phyloP scores from a whole-genome alignment of 1,140 invertebrate species.

The Penaeus chinensis region DNA sequence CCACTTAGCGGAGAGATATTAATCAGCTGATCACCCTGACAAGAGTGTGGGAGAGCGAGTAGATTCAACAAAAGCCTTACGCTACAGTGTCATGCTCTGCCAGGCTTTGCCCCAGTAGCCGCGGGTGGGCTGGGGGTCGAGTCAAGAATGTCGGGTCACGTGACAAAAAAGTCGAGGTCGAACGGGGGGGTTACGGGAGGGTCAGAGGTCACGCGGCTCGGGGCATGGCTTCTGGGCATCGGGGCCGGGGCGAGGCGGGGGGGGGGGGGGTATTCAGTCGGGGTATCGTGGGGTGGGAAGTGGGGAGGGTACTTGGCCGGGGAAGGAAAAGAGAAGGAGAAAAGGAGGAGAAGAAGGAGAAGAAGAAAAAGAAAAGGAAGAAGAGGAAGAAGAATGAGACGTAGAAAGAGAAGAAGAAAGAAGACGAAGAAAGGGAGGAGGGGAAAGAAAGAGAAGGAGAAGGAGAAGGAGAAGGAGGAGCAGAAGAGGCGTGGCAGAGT shows the following conservation, averaged over 20 bases:
- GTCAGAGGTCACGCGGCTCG: conserved; percentile 38
- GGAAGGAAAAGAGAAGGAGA: too few relatives aligned
- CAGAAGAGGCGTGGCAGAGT: too few relatives aligned
- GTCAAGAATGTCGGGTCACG: conserved; percentile 46
- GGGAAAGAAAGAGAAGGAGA: too few relatives aligned
- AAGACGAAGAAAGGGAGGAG: too few relatives aligned
- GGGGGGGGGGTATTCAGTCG: not conserved
- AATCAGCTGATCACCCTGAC: too few relatives aligned
- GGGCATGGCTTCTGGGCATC: conserved; percentile 47
- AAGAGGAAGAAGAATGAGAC: too few relatives aligned
- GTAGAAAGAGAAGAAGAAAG: too few relatives aligned
- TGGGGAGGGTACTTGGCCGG: not conserved
- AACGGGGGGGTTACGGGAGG: not conserved
- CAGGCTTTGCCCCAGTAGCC: conserved; percentile 37
- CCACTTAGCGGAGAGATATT: too few relatives aligned
- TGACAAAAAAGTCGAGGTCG: conserved; percentile 42
- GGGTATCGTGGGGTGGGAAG: not conserved
- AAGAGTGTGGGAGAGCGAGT: too few relatives aligned
- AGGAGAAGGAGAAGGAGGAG: too few relatives aligned
- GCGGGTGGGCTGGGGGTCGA: conserved; percentile 41
- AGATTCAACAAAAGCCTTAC: not conserved
- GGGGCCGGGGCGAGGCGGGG: not conserved
- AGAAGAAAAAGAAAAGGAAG: too few relatives aligned
- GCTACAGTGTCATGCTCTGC: not conserved
- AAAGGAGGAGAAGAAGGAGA: too few relatives aligned